These are phyloP conservation scores for Epizoanthus rinbou DNA, from an alignment of 92 coral and sea anemone species.

Conservation along the genomic window DNA sequence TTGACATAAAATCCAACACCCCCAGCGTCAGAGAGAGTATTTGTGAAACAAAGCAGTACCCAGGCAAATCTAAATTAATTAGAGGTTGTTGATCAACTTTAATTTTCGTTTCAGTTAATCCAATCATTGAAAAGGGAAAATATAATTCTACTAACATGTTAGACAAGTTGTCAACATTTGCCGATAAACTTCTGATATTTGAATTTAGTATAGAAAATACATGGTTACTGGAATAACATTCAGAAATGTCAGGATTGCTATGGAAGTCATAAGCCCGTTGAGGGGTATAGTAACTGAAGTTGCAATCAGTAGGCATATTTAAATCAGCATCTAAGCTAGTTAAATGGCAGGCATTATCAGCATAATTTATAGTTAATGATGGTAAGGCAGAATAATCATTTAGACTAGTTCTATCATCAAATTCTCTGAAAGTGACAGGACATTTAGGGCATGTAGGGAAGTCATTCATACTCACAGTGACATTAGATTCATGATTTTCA, in stretches of 20 bases:
- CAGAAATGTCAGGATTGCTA: constrained; percentile 31
- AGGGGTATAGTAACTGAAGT: constrained; percentile 34
- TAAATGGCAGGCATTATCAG: constrained; percentile 33
- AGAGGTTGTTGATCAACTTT: no score
- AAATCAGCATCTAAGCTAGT: constrained; percentile 30
- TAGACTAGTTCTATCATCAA: constrained; percentile 6
- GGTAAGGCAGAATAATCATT: constrained; percentile 25
- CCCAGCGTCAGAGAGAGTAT: no score
- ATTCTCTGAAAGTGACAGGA: background rate
- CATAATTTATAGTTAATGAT: constrained; percentile 16
- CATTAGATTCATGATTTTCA: no score
- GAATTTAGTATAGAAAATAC: constrained; percentile 16
- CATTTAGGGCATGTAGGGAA: no score
- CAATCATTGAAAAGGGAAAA: no score
- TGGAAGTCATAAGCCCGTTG: constrained; percentile 45
- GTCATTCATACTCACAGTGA: no score
- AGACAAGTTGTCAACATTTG: background rate
- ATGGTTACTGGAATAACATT: constrained; percentile 1
- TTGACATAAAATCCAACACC: no score
- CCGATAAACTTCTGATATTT: background rate
- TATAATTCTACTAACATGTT: no score
- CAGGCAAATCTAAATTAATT: no score
- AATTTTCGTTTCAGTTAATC: no score
- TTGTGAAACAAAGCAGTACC: no score
- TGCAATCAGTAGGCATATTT: constrained; percentile 27